A percentile compares a stretch with the other conserved stretches of the same genome.
Conservation (phyloP, 2,888 invertebrate species). For the Hecatera dysodea region DNA sequence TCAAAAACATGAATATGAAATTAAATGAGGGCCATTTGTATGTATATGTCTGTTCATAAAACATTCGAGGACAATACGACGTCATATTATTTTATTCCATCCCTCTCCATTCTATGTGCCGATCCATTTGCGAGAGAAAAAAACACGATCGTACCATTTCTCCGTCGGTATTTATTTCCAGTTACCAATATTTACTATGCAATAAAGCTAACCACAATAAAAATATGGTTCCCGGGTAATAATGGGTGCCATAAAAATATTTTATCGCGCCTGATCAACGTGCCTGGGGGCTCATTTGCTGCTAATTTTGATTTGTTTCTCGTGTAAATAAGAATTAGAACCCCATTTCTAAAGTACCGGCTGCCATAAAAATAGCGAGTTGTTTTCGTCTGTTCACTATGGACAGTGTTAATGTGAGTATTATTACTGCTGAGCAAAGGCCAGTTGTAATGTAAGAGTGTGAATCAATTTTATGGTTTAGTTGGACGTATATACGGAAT, state of each 20-base stretch:
- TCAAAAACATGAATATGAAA: conserved; percentile 60
- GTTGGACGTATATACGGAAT: conserved; percentile 30
- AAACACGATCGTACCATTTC: conserved; percentile 64
- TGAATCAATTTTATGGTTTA: conserved; percentile 16
- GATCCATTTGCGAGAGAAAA: conserved; percentile 56
- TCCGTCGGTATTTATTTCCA: conserved; percentile 69
- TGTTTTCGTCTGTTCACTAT: conserved; percentile 60
- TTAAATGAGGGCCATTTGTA: conserved; percentile 54
- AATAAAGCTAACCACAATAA: conserved; percentile 75
- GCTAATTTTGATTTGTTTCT: conserved; percentile 75
- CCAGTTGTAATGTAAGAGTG: no score
- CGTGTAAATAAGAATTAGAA: conserved; percentile 74
- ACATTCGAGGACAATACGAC: conserved; percentile 62
- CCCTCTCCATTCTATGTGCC: conserved; percentile 49
- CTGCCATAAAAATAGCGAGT: conserved; percentile 62
- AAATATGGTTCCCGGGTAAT: conserved; percentile 72
- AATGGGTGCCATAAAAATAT: conserved; percentile 71
- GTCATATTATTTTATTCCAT: conserved; percentile 67
- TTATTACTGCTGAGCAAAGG: background rate
- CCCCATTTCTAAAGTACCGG: conserved; percentile 68
- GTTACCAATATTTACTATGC: conserved; percentile 74
- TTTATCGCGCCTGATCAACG: conserved; percentile 71
- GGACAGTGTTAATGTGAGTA: conserved; percentile 13
- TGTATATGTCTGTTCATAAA: conserved; percentile 57
- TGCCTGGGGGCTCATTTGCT: conserved; percentile 63